Evolutionary conservation across 2,113 vertebrate genomes (phyloP).

Genomic region (Gila orcuttii): DNA sequence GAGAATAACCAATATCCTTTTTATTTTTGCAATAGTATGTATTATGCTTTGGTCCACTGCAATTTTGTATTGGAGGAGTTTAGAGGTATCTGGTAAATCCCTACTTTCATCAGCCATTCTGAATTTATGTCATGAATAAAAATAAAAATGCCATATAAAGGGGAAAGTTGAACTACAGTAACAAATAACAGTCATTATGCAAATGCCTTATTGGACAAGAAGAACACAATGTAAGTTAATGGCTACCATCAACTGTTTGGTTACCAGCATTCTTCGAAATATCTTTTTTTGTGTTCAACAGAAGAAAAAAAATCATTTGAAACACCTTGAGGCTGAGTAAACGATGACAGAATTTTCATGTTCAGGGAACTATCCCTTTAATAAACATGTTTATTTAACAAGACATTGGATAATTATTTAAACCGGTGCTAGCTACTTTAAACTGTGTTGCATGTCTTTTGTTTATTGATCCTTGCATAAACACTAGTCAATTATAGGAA

Average conservation of each 20-base stretch:
- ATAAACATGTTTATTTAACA: background rate
- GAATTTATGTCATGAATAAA: background rate
- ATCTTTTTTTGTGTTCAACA: no score
- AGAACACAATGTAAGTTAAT: no score
- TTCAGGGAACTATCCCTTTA: no score
- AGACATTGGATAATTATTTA: background rate
- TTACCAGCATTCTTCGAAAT: no score
- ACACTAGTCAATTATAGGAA: background rate
- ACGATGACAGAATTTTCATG: no score
- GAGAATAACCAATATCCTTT: background rate
- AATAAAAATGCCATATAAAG: background rate
- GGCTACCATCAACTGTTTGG: no score
- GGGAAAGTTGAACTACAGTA: background rate
- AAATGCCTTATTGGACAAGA: background rate
- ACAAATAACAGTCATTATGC: background rate
- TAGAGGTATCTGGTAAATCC: background rate
- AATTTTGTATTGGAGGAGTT: background rate
- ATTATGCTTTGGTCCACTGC: background rate
- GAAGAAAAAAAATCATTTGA: no score
- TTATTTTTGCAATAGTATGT: background rate
- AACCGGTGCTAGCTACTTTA: background rate
- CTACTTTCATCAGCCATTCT: background rate
- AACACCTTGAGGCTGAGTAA: no score
- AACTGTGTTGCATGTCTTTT: background rate
- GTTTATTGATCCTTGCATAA: background rate